Evolutionary conservation across 2,797 vertebrate genomes (phyloP), one percentile per base, ranked within the genome.

Genomic region (Naso thynnoides): DNA sequence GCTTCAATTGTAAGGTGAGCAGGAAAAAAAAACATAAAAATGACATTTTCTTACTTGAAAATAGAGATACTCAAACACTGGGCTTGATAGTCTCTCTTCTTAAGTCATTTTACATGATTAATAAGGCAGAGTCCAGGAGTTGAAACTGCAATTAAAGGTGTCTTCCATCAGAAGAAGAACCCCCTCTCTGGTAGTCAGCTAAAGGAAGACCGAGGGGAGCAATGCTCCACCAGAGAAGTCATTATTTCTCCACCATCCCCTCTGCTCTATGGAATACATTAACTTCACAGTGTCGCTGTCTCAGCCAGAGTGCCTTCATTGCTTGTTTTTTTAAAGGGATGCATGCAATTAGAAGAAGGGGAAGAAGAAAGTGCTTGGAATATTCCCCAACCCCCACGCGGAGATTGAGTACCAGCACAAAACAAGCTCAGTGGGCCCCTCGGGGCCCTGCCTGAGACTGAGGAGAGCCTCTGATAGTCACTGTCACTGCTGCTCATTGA

Each of bases 271-370:
- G 86, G 88, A 93, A 91, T 89, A 88, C 53, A 94, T 94, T 92
- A 93, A 90, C 79, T 93, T 89, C 81, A 86, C 53, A 92, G 70
- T 57, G 70, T 84, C 72, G 73, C 92, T 89, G 91, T 93, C 95
- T 95, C 91, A 94, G 92, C 77, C 78, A 89, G 57, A 88, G 71
- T 70, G 60, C 79, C 82, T 89, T 86, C 81, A 91, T 92, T 91
- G 92, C 89, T 85, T 94, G 72, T 86, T 90, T 78, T 82, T 86
- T 82, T 85, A 66, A 88, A 85, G 88, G 92, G 89, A 93, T 90
- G 89, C 75, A 93, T 90, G 91, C 93, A 97, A 97, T 97, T 96
- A 96, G 88, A 93, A 81, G 81, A 89, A 45, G 89, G 87, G 90
- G 93, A 94, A 95, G 94, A 95, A 95, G 95, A 94, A 91, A 94